These are phyloP conservation scores for Anolis sagrei DNA, from an alignment of 2,113 vertebrate genomes.

Conservation along the genomic window DNA sequence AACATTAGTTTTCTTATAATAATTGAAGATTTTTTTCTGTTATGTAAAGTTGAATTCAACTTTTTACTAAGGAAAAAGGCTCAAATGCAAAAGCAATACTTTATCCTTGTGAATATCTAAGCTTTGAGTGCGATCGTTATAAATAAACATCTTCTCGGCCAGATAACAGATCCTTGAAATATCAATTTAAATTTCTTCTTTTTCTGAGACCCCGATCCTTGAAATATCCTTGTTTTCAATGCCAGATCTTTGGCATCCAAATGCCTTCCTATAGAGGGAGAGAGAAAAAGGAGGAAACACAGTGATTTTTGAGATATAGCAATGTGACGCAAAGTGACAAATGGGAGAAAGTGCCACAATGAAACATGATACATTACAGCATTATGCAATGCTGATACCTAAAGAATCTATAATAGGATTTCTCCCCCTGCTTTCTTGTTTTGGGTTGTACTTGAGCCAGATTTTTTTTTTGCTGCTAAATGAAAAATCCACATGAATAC, in stretches of 20 bases:
- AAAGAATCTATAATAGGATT: conserved; percentile 70
- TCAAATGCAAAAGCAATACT: conserved; percentile 27
- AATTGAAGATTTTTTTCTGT: not conserved
- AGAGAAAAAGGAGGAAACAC: conserved; percentile 28
- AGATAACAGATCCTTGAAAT: conserved; percentile 56
- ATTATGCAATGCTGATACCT: conserved; percentile 65
- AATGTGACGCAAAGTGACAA: conserved; percentile 70
- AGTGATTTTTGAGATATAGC: conserved; percentile 69
- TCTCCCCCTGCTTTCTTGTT: conserved; percentile 38
- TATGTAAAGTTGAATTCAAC: conserved; percentile 3
- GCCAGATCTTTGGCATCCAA: conserved; percentile 57
- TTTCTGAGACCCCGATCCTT: conserved; percentile 56
- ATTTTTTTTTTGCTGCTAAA: conserved; percentile 64
- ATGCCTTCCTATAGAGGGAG: conserved; percentile 55
- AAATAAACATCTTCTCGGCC: conserved; percentile 51
- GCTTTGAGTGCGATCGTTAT: conserved; percentile 47
- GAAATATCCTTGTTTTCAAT: conserved; percentile 65
- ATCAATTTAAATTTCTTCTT: conserved; percentile 62
- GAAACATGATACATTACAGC: conserved; percentile 68
- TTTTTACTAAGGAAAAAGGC: conserved; percentile 24
- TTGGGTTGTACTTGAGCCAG: conserved; percentile 53
- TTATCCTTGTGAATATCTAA: conserved; percentile 37
- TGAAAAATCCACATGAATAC: conserved; percentile 64
- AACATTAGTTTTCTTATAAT: not conserved
- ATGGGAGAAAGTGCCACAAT: conserved; percentile 58